Evolutionary conservation across 2,797 vertebrate genomes (phyloP).

Genomic region (Lepidocolaptes lacrymiger): DNA sequence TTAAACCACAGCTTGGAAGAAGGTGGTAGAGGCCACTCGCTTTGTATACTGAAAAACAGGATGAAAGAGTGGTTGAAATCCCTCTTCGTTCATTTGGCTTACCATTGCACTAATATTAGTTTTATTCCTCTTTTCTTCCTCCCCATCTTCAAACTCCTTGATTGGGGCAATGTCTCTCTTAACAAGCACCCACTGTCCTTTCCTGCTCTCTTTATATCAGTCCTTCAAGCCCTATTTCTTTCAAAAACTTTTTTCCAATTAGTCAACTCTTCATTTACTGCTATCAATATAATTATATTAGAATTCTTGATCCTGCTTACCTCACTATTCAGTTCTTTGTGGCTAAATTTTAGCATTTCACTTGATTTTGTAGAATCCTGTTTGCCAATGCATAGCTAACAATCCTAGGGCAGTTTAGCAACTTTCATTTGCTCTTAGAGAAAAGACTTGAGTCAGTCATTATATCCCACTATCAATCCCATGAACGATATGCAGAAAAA

Average conservation of each 20-base stretch:
- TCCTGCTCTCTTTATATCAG: background rate
- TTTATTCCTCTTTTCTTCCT: background rate
- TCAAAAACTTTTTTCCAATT: background rate
- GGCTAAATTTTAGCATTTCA: background rate
- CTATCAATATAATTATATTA: background rate
- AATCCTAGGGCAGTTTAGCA: background rate
- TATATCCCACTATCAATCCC: background rate
- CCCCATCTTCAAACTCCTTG: background rate
- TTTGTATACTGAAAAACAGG: background rate
- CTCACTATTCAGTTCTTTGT: background rate
- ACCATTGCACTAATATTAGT: background rate
- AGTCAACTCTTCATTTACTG: background rate
- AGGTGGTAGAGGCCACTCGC: background rate
- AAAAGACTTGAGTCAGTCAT: background rate
- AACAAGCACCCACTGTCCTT: background rate
- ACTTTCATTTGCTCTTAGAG: background rate
- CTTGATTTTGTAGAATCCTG: background rate
- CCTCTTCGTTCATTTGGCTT: background rate
- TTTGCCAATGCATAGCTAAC: background rate
- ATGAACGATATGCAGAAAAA: background rate
- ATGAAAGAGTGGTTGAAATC: background rate
- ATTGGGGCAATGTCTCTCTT: background rate
- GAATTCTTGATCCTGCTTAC: background rate
- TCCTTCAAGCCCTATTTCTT: background rate
- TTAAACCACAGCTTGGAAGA: background rate